These are phyloP conservation scores for Lymantria monacha DNA, from an alignment of 2,888 invertebrate species.

Conservation along the genomic window DNA sequence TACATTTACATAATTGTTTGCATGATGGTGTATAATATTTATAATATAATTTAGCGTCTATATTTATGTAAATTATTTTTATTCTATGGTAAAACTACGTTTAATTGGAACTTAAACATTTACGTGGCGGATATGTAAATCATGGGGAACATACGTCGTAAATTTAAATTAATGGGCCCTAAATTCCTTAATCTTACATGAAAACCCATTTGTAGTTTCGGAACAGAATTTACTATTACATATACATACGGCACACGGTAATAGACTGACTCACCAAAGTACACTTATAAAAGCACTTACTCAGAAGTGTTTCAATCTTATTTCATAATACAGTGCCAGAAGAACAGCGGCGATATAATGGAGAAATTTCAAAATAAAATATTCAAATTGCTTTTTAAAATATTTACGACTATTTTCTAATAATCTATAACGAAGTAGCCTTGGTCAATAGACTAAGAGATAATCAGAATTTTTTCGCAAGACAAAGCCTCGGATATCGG, in stretches of 20 bases:
- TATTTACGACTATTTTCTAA: too few relatives aligned
- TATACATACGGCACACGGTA: constrained; percentile 1
- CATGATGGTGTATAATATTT: background rate
- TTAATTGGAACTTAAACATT: background rate
- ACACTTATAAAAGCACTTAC: background rate
- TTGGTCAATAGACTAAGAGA: background rate
- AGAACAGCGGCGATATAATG: background rate
- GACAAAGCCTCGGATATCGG: constrained; percentile 8
- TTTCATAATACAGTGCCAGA: constrained; percentile 6
- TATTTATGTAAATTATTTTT: background rate
- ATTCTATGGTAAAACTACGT: background rate
- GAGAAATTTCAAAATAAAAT: background rate
- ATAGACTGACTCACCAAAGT: constrained; percentile 2
- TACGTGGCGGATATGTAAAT: constrained; percentile 20
- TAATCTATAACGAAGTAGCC: background rate
- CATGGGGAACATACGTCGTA: constrained; percentile 15
- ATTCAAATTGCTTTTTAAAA: too few relatives aligned
- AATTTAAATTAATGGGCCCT: constrained; percentile 15
- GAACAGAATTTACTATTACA: constrained; percentile 5
- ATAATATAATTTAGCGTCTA: background rate
- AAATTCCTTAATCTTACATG: constrained; percentile 21
- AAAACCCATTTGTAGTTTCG: constrained; percentile 12
- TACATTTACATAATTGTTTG: constrained; percentile 23
- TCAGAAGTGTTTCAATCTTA: constrained; percentile 3
- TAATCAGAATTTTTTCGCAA: constrained; percentile 2